These are phyloP conservation scores for Pachymerium ferrugineum DNA, from an alignment of 2,888 invertebrate species.

Conservation along the genomic window DNA sequence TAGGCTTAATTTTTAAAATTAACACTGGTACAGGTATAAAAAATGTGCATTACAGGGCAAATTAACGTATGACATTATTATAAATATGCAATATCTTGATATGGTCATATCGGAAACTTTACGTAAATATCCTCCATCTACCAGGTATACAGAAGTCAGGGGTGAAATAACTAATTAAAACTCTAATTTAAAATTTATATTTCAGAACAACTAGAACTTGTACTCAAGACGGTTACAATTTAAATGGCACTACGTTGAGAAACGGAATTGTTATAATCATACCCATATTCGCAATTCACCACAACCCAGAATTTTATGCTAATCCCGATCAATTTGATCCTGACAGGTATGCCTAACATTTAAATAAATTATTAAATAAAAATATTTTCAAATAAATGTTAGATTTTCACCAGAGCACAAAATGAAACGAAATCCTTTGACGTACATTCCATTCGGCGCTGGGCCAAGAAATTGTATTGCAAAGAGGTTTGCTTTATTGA, in stretches of 20 bases:
- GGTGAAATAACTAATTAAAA: too few relatives aligned
- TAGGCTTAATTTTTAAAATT: too few relatives aligned
- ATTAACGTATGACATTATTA: not conserved
- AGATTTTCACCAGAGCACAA: too few relatives aligned
- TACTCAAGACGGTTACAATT: not conserved
- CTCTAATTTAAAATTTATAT: too few relatives aligned
- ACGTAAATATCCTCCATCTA: not conserved
- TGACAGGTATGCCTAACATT: too few relatives aligned
- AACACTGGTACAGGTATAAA: not conserved
- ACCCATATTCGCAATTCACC: constrained; percentile 56
- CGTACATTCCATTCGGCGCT: too few relatives aligned
- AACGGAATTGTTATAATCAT: constrained; percentile 54
- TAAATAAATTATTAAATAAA: too few relatives aligned
- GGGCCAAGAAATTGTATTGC: too few relatives aligned
- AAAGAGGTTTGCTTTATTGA: too few relatives aligned
- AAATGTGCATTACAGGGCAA: constrained; percentile 3
- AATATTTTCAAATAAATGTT: too few relatives aligned
- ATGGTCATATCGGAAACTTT: constrained; percentile 25
- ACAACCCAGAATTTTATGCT: constrained; percentile 56
- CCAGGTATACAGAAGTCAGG: not conserved
- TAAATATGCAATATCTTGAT: not conserved
- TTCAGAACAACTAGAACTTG: not conserved
- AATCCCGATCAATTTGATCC: constrained; percentile 57
- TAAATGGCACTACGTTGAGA: constrained; percentile 44
- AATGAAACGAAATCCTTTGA: too few relatives aligned